These are phyloP conservation scores for Lonchura striata DNA, from an alignment of 2,113 vertebrate genomes.

Conservation along the genomic window DNA sequence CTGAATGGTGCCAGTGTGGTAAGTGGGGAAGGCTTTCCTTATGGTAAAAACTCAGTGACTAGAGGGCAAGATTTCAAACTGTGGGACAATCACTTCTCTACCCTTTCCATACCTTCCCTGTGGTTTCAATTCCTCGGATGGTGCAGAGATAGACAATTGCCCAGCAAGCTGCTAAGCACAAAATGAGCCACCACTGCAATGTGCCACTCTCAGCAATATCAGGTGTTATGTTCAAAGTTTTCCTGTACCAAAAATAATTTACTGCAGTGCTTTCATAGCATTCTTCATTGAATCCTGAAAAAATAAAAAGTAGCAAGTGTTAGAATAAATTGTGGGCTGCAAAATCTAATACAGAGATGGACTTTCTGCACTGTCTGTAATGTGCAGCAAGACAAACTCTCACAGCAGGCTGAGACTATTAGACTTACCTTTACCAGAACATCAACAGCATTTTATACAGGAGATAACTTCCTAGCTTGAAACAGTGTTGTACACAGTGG, in stretches of 20 bases:
- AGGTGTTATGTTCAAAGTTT: constrained; percentile 84
- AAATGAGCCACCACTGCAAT: constrained; percentile 82
- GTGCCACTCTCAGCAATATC: constrained; percentile 73
- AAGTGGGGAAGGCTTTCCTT: neutral
- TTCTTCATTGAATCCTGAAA: constrained; percentile 78
- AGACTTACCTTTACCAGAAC: neutral
- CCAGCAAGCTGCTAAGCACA: constrained; percentile 83
- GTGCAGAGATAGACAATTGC: constrained; percentile 83
- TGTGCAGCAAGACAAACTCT: neutral
- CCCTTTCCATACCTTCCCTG: constrained; percentile 81
- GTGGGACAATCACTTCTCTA: neutral
- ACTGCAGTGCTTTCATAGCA: constrained; percentile 81
- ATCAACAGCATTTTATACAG: neutral
- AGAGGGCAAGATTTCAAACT: neutral
- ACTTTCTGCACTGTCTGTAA: neutral
- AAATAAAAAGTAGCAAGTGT: neutral
- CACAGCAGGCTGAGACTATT: neutral
- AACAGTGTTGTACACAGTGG: neutral
- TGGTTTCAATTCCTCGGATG: constrained; percentile 85
- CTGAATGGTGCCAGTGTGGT: neutral
- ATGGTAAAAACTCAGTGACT: neutral
- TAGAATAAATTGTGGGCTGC: neutral
- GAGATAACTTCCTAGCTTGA: neutral
- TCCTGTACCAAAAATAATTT: constrained; percentile 92
- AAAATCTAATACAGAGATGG: neutral